Percentiles rank a stretch among this genome's conserved stretches.
Conservation (phyloP, 2,113 vertebrate genomes). For the Actenoides hombroni region DNA sequence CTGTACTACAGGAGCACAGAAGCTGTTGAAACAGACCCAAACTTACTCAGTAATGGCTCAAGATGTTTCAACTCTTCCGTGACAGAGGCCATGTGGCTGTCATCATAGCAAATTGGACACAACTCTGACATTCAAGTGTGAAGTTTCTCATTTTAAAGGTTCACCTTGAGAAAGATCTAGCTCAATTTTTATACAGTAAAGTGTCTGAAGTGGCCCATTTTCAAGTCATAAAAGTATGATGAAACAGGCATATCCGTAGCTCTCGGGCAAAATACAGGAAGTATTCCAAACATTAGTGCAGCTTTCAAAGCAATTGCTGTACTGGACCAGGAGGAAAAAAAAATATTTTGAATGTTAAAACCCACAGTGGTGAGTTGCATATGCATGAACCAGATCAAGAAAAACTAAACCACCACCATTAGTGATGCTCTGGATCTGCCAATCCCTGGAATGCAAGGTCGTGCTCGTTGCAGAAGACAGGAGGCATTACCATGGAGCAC, state of each 20-base stretch:
- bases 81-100: background rate
- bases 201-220: background rate
- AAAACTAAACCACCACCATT: background rate
- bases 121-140: background rate
- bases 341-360: background rate
- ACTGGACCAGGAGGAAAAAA: background rate
- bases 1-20: background rate
- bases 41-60: background rate
- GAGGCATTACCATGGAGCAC: background rate
- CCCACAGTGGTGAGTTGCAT: background rate
- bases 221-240: background rate
- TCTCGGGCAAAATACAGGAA: background rate
- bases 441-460: background rate
- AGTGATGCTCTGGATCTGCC: background rate
- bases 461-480: accelerated
- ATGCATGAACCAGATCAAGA: background rate
- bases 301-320: background rate
- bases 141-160: conserved; percentile 13
- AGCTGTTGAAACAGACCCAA: background rate
- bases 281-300: background rate
- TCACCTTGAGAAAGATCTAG: background rate
- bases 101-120: background rate
- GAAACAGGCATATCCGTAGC: background rate
- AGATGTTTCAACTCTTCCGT: background rate
- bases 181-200: background rate